phyloP scores from a whole-genome alignment of 2,888 invertebrate genomes.

The Odontocerum albicorne region DNA sequence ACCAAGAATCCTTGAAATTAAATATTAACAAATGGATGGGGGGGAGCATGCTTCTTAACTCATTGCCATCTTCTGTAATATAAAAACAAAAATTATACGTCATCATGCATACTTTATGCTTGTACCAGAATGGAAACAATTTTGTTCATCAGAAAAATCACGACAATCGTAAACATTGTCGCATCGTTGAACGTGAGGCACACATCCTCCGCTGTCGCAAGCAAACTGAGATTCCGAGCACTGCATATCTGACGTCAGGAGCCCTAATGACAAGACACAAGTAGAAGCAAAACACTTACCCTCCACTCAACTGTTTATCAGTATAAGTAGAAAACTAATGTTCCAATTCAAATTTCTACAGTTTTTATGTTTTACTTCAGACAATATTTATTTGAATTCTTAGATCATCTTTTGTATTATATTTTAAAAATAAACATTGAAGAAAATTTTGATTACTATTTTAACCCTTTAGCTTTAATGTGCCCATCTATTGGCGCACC shows the following conservation, averaged over 20 bases:
- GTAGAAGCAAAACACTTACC: neutral
- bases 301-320: no score
- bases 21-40: neutral
- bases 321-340: no score
- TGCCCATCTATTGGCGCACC: no score
- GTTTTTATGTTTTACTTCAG: no score
- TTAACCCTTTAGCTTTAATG: no score
- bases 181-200: slow-evolving; percentile 75
- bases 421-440: no score
- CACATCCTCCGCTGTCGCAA: slow-evolving; percentile 76
- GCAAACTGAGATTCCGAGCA: slow-evolving; percentile 70
- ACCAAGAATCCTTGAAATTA: slow-evolving; percentile 5
- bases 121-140: slow-evolving; percentile 67
- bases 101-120: slow-evolving; percentile 16
- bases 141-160: slow-evolving; percentile 89
- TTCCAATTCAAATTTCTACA: no score
- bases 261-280: slow-evolving; percentile 29
- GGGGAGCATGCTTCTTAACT: slow-evolving; percentile 12
- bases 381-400: no score
- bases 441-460: no score
- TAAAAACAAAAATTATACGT: slow-evolving; percentile 8
- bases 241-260: slow-evolving; percentile 40
- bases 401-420: no score
- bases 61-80: slow-evolving; percentile 7
- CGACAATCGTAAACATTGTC: slow-evolving; percentile 89